These are phyloP conservation scores for Drosophila prolongata DNA, from an alignment of 2,888 invertebrate genomes.

Conservation along the genomic window DNA sequence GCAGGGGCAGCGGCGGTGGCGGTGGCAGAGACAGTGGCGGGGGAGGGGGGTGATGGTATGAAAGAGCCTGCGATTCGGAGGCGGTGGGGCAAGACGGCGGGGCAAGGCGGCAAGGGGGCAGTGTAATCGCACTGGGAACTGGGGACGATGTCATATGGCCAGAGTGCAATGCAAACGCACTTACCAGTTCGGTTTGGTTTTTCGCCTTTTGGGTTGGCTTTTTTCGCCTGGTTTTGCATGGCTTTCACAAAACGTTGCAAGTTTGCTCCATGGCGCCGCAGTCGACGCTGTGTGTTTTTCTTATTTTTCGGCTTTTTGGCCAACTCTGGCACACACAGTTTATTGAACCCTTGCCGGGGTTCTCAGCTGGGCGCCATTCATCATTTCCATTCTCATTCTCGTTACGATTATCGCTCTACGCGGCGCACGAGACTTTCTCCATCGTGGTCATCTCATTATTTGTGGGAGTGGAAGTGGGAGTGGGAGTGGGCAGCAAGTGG, in stretches of 20 bases:
- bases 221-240: conserved; percentile 16
- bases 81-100: not conserved
- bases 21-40: not conserved
- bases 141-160: conserved; percentile 5
- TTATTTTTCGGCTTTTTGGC: conserved; percentile 69
- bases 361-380: conserved; percentile 61
- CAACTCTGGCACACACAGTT: conserved; percentile 69
- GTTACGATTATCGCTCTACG: conserved; percentile 34
- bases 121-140: not conserved
- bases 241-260: conserved; percentile 74
- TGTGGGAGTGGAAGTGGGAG: conserved; percentile 1
- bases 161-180: conserved; percentile 12
- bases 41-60: conserved; percentile 14
- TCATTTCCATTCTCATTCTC: conserved; percentile 40
- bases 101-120: not conserved
- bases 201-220: not conserved
- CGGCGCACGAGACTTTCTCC: conserved; percentile 77
- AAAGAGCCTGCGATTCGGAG: conserved; percentile 7
- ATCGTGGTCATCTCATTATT: conserved; percentile 68
- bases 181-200: conserved; percentile 6
- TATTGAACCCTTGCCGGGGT: conserved; percentile 74
- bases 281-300: conserved; percentile 31
- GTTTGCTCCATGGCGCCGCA: conserved; percentile 45
- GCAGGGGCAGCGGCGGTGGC: not conserved
- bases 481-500: not conserved